Evolutionary conservation across 2,797 vertebrate species (phyloP).

Genomic region (Prionace glauca): DNA sequence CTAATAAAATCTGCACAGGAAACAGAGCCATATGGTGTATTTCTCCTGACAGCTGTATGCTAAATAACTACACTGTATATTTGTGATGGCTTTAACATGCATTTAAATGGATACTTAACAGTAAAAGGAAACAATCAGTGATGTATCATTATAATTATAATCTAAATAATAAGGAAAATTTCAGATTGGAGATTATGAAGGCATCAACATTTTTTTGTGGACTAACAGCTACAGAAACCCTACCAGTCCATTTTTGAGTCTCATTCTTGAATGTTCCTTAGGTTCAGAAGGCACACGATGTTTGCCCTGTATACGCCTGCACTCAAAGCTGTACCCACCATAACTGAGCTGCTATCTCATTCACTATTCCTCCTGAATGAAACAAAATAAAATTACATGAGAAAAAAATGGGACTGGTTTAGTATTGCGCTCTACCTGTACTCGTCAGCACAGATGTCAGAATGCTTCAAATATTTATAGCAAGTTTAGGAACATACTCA

Average conservation of each 20-base stretch:
- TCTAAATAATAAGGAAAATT: background rate
- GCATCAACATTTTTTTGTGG: background rate
- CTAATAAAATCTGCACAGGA: constrained; percentile 15
- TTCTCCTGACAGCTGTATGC: background rate
- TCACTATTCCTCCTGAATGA: background rate
- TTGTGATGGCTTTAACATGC: background rate
- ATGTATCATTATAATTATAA: background rate
- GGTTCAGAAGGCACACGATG: background rate
- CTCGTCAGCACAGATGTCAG: background rate
- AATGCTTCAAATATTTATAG: background rate
- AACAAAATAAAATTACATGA: background rate
- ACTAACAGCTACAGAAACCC: background rate
- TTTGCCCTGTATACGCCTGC: background rate
- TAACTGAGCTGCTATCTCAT: background rate
- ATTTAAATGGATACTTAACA: background rate
- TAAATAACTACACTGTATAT: background rate
- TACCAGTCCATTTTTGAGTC: background rate
- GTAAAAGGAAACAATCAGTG: background rate
- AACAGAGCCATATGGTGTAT: background rate
- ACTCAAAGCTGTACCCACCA: background rate
- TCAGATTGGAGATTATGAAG: background rate
- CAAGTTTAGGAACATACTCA: background rate
- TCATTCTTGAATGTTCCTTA: background rate
- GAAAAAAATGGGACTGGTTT: background rate
- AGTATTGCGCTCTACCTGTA: background rate